Evolutionary conservation across 2,113 vertebrate genomes (phyloP).

Genomic region (Xiphophorus couchianus): DNA sequence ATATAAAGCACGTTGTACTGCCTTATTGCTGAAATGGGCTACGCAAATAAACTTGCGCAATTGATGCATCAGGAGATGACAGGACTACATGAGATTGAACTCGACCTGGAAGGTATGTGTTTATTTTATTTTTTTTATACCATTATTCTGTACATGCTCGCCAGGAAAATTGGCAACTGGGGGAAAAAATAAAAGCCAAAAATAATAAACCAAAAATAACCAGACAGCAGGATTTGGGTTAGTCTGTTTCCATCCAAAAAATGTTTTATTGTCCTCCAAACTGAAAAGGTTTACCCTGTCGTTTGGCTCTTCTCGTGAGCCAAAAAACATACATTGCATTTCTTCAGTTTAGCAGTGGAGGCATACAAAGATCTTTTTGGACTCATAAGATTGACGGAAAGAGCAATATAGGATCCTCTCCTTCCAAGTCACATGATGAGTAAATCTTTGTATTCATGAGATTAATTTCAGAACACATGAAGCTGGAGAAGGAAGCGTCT

Average conservation of each 20-base stretch:
- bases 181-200: constrained; percentile 1
- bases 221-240: constrained; percentile 60
- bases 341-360: constrained; percentile 73
- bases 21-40: no score
- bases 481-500: constrained; percentile 61
- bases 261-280: constrained; percentile 77
- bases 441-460: constrained; percentile 70
- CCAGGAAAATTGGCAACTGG: constrained; percentile 42
- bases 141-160: constrained; percentile 48
- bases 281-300: constrained; percentile 74
- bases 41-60: no score
- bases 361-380: constrained; percentile 64
- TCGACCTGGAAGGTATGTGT: constrained; percentile 48
- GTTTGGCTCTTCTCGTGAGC: constrained; percentile 58
- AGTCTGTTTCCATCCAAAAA: constrained; percentile 77
- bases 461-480: constrained; percentile 63
- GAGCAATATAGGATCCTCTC: constrained; percentile 66
- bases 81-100: constrained; percentile 31
- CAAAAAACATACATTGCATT: constrained; percentile 77
- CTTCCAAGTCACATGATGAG: constrained; percentile 69
- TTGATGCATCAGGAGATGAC: constrained; percentile 18
- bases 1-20: no score
- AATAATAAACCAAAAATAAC: constrained; percentile 38
- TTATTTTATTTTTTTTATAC: constrained; percentile 32
- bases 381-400: constrained; percentile 59